Evolutionary conservation across 2,888 invertebrate species (phyloP).

Genomic region (Poecilobothrus nobilitatus): DNA sequence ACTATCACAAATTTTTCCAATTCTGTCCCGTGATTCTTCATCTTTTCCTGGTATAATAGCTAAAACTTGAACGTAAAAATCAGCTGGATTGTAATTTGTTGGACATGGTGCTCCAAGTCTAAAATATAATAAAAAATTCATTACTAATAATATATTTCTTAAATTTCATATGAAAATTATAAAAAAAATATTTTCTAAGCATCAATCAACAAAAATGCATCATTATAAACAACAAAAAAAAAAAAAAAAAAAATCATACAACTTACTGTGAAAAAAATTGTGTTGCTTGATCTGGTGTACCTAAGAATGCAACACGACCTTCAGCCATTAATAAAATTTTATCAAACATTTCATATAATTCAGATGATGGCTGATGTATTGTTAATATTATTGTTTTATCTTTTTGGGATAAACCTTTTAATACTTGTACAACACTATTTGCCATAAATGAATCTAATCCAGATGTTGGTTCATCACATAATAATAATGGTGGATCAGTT

Average conservation of each 20-base stretch:
- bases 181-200: background rate
- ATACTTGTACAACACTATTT: conserved; percentile 76
- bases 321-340: conserved; percentile 83
- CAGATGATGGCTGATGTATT: conserved; percentile 92
- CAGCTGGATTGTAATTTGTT: conserved; percentile 86
- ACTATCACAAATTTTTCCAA: conserved; percentile 69
- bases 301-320: conserved; percentile 81
- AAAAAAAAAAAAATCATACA: conserved; percentile 2
- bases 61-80: conserved; percentile 83
- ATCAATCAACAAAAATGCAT: conserved; percentile 6
- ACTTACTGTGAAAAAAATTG: conserved; percentile 72
- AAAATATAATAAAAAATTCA: conserved; percentile 23
- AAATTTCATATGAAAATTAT: conserved; percentile 1
- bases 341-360: conserved; percentile 83
- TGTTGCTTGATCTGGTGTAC: conserved; percentile 68
- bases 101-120: conserved; percentile 79
- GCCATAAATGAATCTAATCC: conserved; percentile 97
- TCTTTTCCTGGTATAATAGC: conserved; percentile 81
- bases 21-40: conserved; percentile 65
- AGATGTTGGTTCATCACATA: conserved; percentile 96
- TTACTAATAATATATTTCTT: background rate
- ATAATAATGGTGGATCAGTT: conserved; percentile 89
- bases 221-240: conserved; percentile 9
- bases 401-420: conserved; percentile 64
- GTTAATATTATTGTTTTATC: conserved; percentile 88